Evolutionary conservation across 2,888 invertebrate genomes (phyloP).

Genomic region (Neuroscelio doddi): DNA sequence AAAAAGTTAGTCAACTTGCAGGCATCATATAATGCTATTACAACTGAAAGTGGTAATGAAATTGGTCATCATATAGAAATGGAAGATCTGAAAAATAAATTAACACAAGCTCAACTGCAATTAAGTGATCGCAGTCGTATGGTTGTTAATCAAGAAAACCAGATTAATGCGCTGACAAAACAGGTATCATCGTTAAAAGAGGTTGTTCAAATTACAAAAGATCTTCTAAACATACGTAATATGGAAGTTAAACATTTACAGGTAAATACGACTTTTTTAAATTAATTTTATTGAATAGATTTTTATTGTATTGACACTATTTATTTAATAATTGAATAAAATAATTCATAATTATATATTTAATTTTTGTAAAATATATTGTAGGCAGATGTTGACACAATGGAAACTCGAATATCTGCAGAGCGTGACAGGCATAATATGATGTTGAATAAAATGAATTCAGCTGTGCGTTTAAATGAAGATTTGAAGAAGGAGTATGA

Average conservation of each 20-base stretch:
- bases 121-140: slow-evolving; percentile 60
- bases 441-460: slow-evolving; percentile 81
- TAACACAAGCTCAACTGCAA: slow-evolving; percentile 58
- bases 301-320: no score
- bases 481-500: slow-evolving; percentile 86
- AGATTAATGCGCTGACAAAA: slow-evolving; percentile 80
- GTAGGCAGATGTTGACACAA: slow-evolving; percentile 78
- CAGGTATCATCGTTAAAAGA: slow-evolving; percentile 86
- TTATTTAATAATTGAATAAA: no score
- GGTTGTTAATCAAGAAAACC: slow-evolving; percentile 80
- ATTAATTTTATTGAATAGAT: no score
- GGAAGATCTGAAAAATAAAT: slow-evolving; percentile 57
- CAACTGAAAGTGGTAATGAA: slow-evolving; percentile 47
- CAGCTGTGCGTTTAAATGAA: slow-evolving; percentile 82
- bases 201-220: slow-evolving; percentile 86
- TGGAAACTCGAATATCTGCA: slow-evolving; percentile 80
- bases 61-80: slow-evolving; percentile 53
- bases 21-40: slow-evolving; percentile 47
- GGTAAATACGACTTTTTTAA: slow-evolving; percentile 67
- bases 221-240: slow-evolving; percentile 84
- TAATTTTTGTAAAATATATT: no score
- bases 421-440: slow-evolving; percentile 82
- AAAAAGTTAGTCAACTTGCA: slow-evolving; percentile 56
- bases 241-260: slow-evolving; percentile 85
- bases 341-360: no score